Percentiles rank a stretch among this genome's conserved stretches.
phyloP scores from a whole-genome alignment of 1,140 invertebrate species.

The Melitaea cinxia region DNA sequence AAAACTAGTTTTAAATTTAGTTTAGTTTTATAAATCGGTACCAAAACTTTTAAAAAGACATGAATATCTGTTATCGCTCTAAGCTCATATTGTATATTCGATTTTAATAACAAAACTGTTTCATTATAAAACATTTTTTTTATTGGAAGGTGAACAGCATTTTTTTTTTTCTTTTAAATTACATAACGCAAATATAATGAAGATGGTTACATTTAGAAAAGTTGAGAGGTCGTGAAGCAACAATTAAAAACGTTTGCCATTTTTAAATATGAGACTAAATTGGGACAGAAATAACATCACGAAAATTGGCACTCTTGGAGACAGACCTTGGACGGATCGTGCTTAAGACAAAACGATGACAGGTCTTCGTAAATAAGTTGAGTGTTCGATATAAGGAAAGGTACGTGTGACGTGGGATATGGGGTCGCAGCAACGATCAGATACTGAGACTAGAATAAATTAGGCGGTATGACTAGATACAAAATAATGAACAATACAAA shows the following conservation, averaged over 20 bases:
- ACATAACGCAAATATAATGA: background rate
- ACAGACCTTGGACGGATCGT: constrained; percentile 47
- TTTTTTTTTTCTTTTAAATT: background rate
- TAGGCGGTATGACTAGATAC: constrained; percentile 14
- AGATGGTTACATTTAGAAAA: background rate
- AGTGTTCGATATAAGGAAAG: constrained; percentile 8
- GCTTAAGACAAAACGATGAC: constrained; percentile 42
- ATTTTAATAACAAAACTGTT: background rate
- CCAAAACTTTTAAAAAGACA: constrained; percentile 25
- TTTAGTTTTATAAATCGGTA: constrained; percentile 19
- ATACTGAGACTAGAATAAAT: constrained; percentile 16
- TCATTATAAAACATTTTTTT: background rate
- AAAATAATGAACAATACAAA: background rate
- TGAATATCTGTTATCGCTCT: constrained; percentile 13
- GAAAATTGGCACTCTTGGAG: constrained; percentile 38
- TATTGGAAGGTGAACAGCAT: background rate
- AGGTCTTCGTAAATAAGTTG: constrained; percentile 21
- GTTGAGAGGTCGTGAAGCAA: background rate
- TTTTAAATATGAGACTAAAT: constrained; percentile 12
- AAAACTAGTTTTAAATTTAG: constrained; percentile 17
- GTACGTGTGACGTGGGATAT: constrained; percentile 14
- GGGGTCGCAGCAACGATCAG: background rate
- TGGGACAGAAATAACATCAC: constrained; percentile 34
- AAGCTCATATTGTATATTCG: constrained; percentile 21
- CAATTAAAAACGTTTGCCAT: background rate